These are phyloP conservation scores for Myrmecophaga tridactyla DNA, from an alignment of 2,113 vertebrate genomes.

Conservation along the genomic window DNA sequence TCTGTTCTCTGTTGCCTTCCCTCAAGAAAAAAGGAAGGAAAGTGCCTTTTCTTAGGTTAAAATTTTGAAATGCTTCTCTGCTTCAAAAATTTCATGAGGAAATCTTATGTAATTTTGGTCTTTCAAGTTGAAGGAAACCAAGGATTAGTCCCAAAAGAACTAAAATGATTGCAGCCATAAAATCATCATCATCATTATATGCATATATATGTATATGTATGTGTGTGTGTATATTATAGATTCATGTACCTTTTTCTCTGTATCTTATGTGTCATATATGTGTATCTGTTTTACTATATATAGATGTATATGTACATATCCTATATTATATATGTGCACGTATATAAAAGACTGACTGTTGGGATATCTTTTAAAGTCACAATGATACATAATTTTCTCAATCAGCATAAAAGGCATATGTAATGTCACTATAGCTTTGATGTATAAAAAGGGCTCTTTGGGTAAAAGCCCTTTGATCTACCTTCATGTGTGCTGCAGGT, in stretches of 20 bases:
- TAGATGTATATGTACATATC: not conserved
- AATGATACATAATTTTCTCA: conserved; percentile 76
- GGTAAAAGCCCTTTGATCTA: conserved; percentile 71
- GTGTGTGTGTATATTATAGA: not conserved
- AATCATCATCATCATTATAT: not conserved
- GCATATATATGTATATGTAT: not conserved
- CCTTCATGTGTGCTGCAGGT: conserved; percentile 72
- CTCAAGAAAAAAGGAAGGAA: not conserved
- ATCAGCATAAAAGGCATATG: conserved; percentile 73
- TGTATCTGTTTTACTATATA: too few species aligned
- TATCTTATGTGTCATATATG: not conserved
- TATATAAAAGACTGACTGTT: conserved; percentile 39
- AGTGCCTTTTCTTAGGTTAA: not conserved
- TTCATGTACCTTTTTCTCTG: too few species aligned
- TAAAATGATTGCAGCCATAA: not conserved
- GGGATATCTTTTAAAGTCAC: conserved; percentile 69
- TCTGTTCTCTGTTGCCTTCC: not conserved
- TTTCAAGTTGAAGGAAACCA: not conserved
- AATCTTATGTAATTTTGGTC: not conserved
- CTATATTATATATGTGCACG: too few species aligned
- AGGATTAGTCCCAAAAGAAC: not conserved
- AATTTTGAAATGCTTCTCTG: not conserved
- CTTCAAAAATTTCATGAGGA: not conserved
- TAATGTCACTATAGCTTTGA: conserved; percentile 71
- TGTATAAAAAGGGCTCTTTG: conserved; percentile 71